A percentile compares a stretch with the other conserved stretches of the same genome.
phyloP scores from a whole-genome alignment of 2,888 invertebrate genomes.

The Acleris emargana region DNA sequence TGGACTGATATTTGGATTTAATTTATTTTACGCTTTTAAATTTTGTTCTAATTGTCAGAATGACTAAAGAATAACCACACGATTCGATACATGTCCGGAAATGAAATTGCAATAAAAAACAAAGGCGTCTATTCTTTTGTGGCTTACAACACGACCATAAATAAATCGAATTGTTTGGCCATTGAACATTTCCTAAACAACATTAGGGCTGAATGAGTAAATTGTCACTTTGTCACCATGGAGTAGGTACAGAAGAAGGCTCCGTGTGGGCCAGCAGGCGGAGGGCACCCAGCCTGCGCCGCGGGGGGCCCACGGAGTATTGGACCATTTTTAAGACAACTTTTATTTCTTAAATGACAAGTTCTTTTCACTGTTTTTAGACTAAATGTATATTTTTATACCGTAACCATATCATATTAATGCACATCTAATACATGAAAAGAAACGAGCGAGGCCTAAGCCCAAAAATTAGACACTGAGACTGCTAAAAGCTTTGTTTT shows the following conservation, averaged over 20 bases:
- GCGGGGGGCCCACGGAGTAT: slow-evolving; percentile 50
- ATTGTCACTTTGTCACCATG: slow-evolving; percentile 78
- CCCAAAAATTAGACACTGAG: too few relatives aligned
- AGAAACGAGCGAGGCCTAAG: too few relatives aligned
- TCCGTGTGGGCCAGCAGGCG: slow-evolving; percentile 55
- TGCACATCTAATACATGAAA: not conserved
- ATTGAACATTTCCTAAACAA: slow-evolving; percentile 77
- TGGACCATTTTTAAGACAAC: slow-evolving; percentile 27
- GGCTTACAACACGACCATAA: slow-evolving; percentile 72
- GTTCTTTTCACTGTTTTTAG: slow-evolving; percentile 40
- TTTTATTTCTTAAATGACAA: slow-evolving; percentile 39
- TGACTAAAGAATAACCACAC: not conserved
- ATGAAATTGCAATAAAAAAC: slow-evolving; percentile 71
- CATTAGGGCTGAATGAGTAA: slow-evolving; percentile 78
- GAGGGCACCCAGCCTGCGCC: slow-evolving; percentile 49
- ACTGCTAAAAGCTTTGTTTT: too few relatives aligned
- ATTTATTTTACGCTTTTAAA: not conserved
- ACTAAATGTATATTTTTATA: not conserved
- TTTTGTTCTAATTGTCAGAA: not conserved
- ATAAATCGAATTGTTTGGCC: slow-evolving; percentile 71
- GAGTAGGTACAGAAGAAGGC: slow-evolving; percentile 55
- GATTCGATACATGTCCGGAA: slow-evolving; percentile 58
- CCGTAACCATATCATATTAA: not conserved
- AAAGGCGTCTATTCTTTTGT: slow-evolving; percentile 63
- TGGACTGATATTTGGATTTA: too few relatives aligned